Conservation (phyloP, 2,113 vertebrate species). For the Numida meleagris region DNA sequence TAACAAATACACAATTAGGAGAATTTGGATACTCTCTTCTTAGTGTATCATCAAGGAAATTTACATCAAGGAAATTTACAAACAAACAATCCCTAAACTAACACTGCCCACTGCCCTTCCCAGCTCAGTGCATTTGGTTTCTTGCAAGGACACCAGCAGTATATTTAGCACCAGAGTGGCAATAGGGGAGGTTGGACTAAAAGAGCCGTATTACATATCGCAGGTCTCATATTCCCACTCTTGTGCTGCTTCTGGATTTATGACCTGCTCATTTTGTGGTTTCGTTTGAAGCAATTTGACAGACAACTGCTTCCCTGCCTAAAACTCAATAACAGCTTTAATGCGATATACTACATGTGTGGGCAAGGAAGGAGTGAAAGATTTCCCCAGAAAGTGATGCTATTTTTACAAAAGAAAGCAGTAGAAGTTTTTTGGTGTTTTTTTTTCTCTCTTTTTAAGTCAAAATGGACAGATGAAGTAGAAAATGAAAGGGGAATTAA, state of each 20-base stretch:
- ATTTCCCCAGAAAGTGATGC: background rate
- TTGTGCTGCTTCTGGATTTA: background rate
- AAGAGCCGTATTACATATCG: background rate
- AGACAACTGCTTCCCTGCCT: background rate
- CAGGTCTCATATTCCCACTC: background rate
- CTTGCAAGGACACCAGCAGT: background rate
- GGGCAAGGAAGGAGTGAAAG: background rate
- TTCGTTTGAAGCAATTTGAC: background rate
- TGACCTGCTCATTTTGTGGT: background rate
- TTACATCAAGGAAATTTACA: background rate
- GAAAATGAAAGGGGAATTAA: background rate
- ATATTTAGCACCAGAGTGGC: constrained; percentile 9
- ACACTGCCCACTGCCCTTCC: background rate
- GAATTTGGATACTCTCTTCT: background rate
- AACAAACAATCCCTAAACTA: background rate
- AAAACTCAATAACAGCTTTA: background rate
- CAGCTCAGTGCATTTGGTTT: background rate
- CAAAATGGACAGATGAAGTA: background rate
- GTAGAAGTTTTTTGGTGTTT: background rate
- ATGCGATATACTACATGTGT: background rate
- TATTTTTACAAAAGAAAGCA: background rate
- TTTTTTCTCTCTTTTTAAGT: background rate
- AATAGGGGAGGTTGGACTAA: background rate
- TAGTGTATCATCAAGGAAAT: background rate
- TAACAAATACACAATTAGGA: background rate